A percentile compares a stretch with the other conserved stretches of the same genome.
Conservation (phyloP, 2,797 vertebrate species). For the Aeoliscus strigatus region DNA sequence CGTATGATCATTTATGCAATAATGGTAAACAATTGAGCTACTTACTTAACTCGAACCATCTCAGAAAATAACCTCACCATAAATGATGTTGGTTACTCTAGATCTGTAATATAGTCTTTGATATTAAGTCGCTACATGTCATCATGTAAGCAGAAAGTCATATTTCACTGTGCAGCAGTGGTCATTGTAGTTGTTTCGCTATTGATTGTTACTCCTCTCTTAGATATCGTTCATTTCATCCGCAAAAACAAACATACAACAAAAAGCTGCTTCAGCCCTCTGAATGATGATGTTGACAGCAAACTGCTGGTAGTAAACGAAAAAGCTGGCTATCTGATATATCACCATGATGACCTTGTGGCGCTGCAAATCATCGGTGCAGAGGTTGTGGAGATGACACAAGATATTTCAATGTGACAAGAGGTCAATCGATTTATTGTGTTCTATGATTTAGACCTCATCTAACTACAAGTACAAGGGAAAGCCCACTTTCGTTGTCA, state of each 20-base stretch:
- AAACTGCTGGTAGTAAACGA: conserved; percentile 28
- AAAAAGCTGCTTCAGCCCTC: conserved; percentile 11
- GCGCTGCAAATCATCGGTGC: conserved; percentile 42
- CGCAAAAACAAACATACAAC: conserved; percentile 6
- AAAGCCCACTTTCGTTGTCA: conserved; percentile 25
- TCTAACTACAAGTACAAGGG: conserved; percentile 5
- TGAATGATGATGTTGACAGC: conserved; percentile 17
- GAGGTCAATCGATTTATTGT: conserved; percentile 45
- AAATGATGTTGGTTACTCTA: too few relatives aligned
- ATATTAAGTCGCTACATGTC: too few relatives aligned
- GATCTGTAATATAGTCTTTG: too few relatives aligned
- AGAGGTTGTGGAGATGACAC: conserved; percentile 32
- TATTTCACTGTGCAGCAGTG: too few relatives aligned
- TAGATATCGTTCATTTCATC: too few relatives aligned
- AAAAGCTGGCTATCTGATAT: conserved; percentile 39
- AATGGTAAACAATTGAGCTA: too few relatives aligned
- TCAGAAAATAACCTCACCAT: too few relatives aligned
- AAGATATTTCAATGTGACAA: conserved; percentile 50
- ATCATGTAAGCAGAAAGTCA: too few relatives aligned
- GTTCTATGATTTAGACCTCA: conserved; percentile 11
- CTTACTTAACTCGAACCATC: too few relatives aligned
- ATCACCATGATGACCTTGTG: conserved; percentile 45
- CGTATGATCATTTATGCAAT: too few relatives aligned
- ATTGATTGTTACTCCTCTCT: too few relatives aligned
- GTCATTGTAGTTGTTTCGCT: too few relatives aligned